Evolutionary conservation across 1,140 invertebrate genomes (phyloP).

Genomic region (Solen grandis): DNA sequence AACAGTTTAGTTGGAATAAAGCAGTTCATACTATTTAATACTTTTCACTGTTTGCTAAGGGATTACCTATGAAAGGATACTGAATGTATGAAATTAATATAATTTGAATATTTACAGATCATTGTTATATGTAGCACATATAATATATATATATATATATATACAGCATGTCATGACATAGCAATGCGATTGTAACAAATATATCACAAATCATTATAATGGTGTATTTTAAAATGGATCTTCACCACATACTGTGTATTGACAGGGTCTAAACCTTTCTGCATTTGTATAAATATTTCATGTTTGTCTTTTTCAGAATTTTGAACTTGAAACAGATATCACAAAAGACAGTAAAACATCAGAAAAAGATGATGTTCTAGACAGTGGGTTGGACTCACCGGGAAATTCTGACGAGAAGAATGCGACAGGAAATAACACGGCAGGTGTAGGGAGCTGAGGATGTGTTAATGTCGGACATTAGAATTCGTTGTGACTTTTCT

Average conservation of each 20-base stretch:
- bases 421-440: slow-evolving; percentile 3
- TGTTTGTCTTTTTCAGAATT: slow-evolving; percentile 44
- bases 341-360: background rate
- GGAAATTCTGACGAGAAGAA: slow-evolving; percentile 22
- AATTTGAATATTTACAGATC: background rate
- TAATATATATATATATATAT: background rate
- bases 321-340: slow-evolving; percentile 49
- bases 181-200: background rate
- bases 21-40: too few relatives aligned
- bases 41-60: too few relatives aligned
- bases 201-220: background rate
- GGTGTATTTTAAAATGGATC: background rate
- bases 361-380: slow-evolving; percentile 13
- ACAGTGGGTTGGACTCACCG: slow-evolving; percentile 43
- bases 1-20: too few relatives aligned
- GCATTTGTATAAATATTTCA: background rate
- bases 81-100: background rate
- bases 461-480: too few relatives aligned
- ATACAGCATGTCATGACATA: background rate
- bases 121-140: background rate
- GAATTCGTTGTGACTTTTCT: too few relatives aligned
- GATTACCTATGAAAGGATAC: background rate
- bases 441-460: background rate
- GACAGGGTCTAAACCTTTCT: background rate
- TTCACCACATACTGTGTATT: background rate